Conservation (phyloP, 2,797 vertebrate genomes). For the Bovichtus variegatus region DNA sequence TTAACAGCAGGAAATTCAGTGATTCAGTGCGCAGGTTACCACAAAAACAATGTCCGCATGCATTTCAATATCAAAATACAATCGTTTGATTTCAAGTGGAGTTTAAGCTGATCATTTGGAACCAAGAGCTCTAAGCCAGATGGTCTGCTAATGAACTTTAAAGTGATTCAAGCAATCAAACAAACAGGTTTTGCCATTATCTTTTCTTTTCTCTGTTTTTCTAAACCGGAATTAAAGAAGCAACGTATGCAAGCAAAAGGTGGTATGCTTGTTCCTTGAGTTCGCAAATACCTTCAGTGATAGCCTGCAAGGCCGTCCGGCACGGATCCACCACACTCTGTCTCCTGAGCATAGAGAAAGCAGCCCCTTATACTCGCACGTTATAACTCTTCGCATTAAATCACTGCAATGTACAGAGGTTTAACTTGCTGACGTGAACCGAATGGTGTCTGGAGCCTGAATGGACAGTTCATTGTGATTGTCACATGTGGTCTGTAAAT, state of each 20-base stretch:
- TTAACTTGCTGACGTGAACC: constrained; percentile 1
- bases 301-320: constrained; percentile 22
- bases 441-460: constrained; percentile 9
- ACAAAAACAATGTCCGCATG: constrained; percentile 21
- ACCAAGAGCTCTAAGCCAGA: constrained; percentile 50
- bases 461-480: constrained; percentile 58
- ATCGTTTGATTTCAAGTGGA: constrained; percentile 44
- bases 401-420: constrained; percentile 6
- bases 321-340: constrained; percentile 41
- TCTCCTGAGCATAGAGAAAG: constrained; percentile 47
- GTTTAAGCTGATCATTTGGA: constrained; percentile 41
- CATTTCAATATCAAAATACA: constrained; percentile 36
- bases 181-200: constrained; percentile 40
- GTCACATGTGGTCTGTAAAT: constrained; percentile 69
- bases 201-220: neutral
- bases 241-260: constrained; percentile 13
- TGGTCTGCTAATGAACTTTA: constrained; percentile 57
- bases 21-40: constrained; percentile 3
- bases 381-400: constrained; percentile 7
- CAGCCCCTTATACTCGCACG: neutral
- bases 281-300: constrained; percentile 55
- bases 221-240: constrained; percentile 17
- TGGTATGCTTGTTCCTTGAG: neutral
- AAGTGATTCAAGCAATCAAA: constrained; percentile 44
- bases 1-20: constrained; percentile 20